Conservation (phyloP, 2,113 vertebrate genomes). For the Megaceryle torquata region DNA sequence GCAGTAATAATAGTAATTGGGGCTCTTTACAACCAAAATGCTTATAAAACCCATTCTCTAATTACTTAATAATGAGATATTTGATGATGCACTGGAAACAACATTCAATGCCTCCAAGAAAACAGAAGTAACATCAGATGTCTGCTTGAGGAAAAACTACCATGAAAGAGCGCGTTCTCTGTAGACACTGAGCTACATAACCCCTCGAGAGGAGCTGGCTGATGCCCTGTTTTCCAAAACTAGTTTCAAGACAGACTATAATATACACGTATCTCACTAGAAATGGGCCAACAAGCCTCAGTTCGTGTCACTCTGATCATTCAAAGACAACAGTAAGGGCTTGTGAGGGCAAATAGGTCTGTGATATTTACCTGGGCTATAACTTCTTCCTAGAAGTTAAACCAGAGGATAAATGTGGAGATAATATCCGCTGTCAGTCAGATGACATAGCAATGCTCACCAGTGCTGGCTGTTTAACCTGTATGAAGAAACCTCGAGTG, state of each 20-base stretch:
- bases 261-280: background rate
- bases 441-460: background rate
- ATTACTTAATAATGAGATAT: slow-evolving; percentile 38
- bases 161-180: background rate
- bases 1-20: background rate
- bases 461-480: background rate
- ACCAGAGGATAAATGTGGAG: background rate
- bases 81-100: slow-evolving; percentile 16
- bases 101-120: background rate
- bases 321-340: background rate
- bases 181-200: background rate
- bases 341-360: background rate
- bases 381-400: background rate
- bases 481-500: background rate
- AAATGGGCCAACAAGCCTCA: background rate
- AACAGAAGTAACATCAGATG: background rate
- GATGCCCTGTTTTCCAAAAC: background rate
- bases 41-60: slow-evolving; percentile 25
- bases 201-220: background rate
- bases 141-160: background rate
- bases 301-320: background rate
- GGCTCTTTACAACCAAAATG: background rate
- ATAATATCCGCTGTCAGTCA: background rate
- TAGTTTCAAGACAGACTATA: background rate
- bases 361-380: background rate